Conservation (phyloP, 1,140 invertebrate species). For the Geopemphigus sp. region DNA sequence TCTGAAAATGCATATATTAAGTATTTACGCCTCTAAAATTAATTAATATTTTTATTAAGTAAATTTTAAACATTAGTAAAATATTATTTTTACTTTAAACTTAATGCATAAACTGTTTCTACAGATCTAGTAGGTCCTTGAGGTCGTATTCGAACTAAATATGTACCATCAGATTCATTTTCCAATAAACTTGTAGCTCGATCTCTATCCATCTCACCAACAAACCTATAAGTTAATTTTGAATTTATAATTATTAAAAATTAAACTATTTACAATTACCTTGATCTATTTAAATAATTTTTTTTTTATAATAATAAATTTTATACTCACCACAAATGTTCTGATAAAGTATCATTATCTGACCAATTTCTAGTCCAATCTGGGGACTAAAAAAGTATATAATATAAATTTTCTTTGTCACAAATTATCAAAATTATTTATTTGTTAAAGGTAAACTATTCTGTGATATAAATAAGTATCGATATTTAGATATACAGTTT, state of each 20-base stretch:
- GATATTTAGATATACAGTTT: too few species aligned
- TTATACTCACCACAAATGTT: slow-evolving; percentile 54
- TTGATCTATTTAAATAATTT: too few species aligned
- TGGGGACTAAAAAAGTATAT: slow-evolving; percentile 34
- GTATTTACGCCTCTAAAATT: not conserved
- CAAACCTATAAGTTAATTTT: slow-evolving; percentile 59
- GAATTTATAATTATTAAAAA: not conserved
- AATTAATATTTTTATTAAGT: slow-evolving; percentile 6
- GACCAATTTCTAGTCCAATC: slow-evolving; percentile 53
- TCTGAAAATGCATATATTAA: slow-evolving; percentile 58
- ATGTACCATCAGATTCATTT: slow-evolving; percentile 79
- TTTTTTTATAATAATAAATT: not conserved
- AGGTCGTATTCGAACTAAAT: slow-evolving; percentile 79
- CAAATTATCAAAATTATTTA: too few species aligned
- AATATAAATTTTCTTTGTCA: not conserved
- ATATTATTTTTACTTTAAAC: slow-evolving; percentile 70
- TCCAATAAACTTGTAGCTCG: slow-evolving; percentile 75
- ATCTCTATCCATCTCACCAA: slow-evolving; percentile 84
- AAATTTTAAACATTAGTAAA: not conserved
- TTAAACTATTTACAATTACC: too few species aligned
- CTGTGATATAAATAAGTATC: too few species aligned
- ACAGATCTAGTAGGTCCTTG: slow-evolving; percentile 58
- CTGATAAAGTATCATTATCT: slow-evolving; percentile 53
- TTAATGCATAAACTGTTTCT: slow-evolving; percentile 80
- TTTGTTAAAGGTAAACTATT: too few species aligned